Conservation (phyloP, 2,888 invertebrate genomes). For the Trisateles emortualis region DNA sequence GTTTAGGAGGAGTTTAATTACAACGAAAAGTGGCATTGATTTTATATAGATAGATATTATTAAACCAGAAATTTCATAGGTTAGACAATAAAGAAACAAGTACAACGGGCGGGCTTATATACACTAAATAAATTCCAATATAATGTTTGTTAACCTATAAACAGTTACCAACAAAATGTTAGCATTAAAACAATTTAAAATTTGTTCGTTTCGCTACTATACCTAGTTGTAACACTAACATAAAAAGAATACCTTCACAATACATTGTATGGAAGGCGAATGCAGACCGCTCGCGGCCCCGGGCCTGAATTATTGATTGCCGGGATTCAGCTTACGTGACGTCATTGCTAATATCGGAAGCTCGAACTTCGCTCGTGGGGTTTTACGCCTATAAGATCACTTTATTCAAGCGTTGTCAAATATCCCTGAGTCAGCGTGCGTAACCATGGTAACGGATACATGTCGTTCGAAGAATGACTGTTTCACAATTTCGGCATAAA, state of each 20-base stretch:
- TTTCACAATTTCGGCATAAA: too few relatives aligned
- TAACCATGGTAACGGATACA: conserved; percentile 7
- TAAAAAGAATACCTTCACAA: not conserved
- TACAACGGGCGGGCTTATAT: too few relatives aligned
- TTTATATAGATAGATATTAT: too few relatives aligned
- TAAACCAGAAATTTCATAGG: too few relatives aligned
- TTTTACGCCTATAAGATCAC: conserved; percentile 2
- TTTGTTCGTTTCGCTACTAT: not conserved
- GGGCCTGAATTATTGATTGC: conserved; percentile 46
- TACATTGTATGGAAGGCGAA: not conserved
- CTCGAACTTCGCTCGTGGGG: conserved; percentile 2
- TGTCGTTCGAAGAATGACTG: not conserved
- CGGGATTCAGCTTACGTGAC: conserved; percentile 34
- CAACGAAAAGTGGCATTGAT: too few relatives aligned
- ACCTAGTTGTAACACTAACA: not conserved
- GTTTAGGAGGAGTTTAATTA: too few relatives aligned
- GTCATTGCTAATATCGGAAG: conserved; percentile 35
- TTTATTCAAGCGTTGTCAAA: conserved; percentile 1
- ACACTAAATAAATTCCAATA: too few relatives aligned
- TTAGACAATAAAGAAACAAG: too few relatives aligned
- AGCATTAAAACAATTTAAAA: not conserved
- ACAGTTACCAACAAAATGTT: too few relatives aligned
- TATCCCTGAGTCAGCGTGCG: not conserved
- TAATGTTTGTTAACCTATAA: too few relatives aligned
- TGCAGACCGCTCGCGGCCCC: conserved; percentile 2